Evolutionary conservation across 2,113 vertebrate species (phyloP), one percentile per base, ranked within the genome.

Genomic region (Indri indri): DNA sequence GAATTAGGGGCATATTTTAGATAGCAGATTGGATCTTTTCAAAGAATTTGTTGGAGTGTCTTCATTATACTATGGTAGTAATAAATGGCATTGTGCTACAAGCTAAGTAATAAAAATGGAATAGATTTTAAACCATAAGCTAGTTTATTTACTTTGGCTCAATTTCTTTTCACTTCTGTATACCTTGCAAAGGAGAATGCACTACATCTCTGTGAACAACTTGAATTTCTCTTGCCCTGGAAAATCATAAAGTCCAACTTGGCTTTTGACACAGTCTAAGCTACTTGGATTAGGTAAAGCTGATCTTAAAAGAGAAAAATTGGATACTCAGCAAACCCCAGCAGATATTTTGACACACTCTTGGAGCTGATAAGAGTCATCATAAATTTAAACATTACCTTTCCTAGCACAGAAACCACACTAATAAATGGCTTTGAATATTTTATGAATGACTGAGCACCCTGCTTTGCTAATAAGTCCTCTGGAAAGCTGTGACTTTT

Each of bases 401-500:
- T 98, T 92, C 87, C 92, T 97, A 97, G 79, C 63, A 97, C 91
- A 97, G 97, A 97, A 98, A 97, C 57, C 70, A 86, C 65, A 91
- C 94, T 98, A 98, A 98, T 98, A 98, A 98, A 99, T 97, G 97
- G 88, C 89, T 98, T 96, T 98, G 98, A 98, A 97, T 98, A 98
- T 98, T 98, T 99, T 97, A 96, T 98, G 98, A 98, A 96, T 97
- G 95, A 97, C 90, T 74, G 95, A 98, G 79, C 79, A 97, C 92
- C 90, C 84, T 96, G 79, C 97, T 98, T 98, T 97, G 93, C 93
- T 97, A 98, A 96, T 89, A 98, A 96, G 81, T 97, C 87, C 74
- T 96, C 52, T 97, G 88, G 92, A 97, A 97, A 97, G 74, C 89
- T 90, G 20, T 77, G 86, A 90, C 86, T 89, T 92, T 92, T 5